These are phyloP conservation scores for Campoplex capitator DNA, from an alignment of 2,888 invertebrate species.

Conservation along the genomic window DNA sequence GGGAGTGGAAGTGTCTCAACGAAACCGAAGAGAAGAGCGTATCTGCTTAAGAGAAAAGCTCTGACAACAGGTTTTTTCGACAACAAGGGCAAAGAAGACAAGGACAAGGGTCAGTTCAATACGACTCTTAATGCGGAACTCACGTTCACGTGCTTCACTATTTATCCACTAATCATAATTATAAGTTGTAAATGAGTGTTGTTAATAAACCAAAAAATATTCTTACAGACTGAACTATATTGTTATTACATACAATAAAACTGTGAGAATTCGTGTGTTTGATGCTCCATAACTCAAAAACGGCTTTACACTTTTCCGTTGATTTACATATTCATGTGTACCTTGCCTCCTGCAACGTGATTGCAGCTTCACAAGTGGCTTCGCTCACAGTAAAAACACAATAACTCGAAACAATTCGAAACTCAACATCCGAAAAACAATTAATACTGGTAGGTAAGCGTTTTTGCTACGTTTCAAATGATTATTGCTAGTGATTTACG, in stretches of 20 bases:
- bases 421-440: neutral
- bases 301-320: conserved; percentile 4
- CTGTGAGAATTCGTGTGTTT: conserved; percentile 25
- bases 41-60: conserved; percentile 94
- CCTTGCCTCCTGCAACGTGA: neutral
- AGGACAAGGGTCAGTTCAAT: conserved; percentile 87
- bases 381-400: neutral
- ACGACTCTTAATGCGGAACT: conserved; percentile 19
- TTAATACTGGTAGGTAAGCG: neutral
- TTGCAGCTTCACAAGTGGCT: neutral
- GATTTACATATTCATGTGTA: neutral
- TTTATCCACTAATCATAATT: conserved; percentile 45
- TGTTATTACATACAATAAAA: conserved; percentile 16
- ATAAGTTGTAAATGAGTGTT: conserved; percentile 43
- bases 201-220: conserved; percentile 25
- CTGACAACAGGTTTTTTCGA: conserved; percentile 95
- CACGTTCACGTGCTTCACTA: conserved; percentile 21
- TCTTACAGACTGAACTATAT: neutral
- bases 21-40: conserved; percentile 92
- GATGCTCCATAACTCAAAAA: conserved; percentile 15
- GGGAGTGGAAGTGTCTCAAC: conserved; percentile 85
- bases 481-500: neutral
- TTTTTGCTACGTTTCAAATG: neutral
- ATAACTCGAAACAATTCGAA: neutral
- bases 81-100: conserved; percentile 90